These are phyloP conservation scores for Synergus umbraculus DNA, from an alignment of 2,888 invertebrate species.

Conservation along the genomic window DNA sequence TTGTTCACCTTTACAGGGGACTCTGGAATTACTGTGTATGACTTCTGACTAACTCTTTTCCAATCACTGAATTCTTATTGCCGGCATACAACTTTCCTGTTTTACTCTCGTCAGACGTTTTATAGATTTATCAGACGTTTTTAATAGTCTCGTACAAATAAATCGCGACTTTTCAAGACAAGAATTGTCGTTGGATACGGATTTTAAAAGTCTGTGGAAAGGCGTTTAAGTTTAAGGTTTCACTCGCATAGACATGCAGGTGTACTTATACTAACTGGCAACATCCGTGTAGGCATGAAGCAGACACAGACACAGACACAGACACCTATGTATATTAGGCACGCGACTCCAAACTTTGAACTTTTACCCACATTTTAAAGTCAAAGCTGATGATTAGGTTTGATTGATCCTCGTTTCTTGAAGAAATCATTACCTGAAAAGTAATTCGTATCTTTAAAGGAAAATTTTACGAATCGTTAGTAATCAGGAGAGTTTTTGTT, in stretches of 20 bases:
- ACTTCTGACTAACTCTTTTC: constrained; percentile 2
- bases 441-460: too few relatives aligned
- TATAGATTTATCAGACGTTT: neutral
- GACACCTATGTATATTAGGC: constrained; percentile 9
- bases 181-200: neutral
- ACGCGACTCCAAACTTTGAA: constrained; percentile 26
- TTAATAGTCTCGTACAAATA: neutral
- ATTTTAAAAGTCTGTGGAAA: constrained; percentile 6
- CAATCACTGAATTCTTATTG: constrained; percentile 24
- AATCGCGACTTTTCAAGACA: neutral
- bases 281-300: constrained; percentile 30
- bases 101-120: neutral
- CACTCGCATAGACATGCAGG: constrained; percentile 27
- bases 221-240: constrained; percentile 35
- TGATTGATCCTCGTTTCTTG: neutral
- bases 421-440: neutral
- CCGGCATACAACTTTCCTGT: neutral
- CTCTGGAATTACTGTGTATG: constrained; percentile 5
- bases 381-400: neutral
- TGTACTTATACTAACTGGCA: constrained; percentile 35
- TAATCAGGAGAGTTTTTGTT: too few relatives aligned
- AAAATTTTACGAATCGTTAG: too few relatives aligned
- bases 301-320: neutral
- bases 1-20: constrained; percentile 32
- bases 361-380: constrained; percentile 3